phyloP scores from a whole-genome alignment of 2,888 invertebrate species.

The Stenodema calcarata region DNA sequence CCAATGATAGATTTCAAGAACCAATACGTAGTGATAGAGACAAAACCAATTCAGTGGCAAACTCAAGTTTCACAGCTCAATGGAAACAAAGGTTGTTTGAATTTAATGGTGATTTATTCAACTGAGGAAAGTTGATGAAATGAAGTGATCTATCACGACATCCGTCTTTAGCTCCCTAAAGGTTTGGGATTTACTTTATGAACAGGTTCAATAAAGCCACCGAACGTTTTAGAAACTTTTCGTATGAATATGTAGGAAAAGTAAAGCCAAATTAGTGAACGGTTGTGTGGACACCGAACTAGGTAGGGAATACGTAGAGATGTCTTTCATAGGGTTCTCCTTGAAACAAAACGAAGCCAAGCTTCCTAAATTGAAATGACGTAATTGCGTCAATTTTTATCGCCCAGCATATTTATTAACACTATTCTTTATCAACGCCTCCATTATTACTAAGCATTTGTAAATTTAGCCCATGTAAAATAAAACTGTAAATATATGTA shows the following conservation, averaged over 20 bases:
- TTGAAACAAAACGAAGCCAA: not conserved
- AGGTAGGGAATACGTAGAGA: not conserved
- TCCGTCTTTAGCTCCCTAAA: too few relatives aligned
- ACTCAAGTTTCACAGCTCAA: not conserved
- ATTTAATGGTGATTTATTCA: too few relatives aligned
- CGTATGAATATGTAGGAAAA: too few relatives aligned
- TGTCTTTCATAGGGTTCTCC: not conserved
- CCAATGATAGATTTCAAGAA: not conserved
- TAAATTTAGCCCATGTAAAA: not conserved
- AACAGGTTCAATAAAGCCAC: too few relatives aligned
- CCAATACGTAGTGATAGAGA: not conserved
- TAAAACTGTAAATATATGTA: not conserved
- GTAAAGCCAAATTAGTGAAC: too few relatives aligned
- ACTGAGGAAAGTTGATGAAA: too few relatives aligned
- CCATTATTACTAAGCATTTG: not conserved
- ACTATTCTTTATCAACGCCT: not conserved
- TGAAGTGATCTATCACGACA: too few relatives aligned
- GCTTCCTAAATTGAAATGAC: not conserved
- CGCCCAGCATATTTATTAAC: not conserved
- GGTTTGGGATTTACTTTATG: too few relatives aligned
- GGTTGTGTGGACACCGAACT: too few relatives aligned
- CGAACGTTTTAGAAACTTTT: too few relatives aligned
- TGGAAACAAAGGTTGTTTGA: not conserved
- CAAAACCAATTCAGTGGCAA: too few relatives aligned
- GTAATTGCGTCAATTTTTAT: not conserved